Base-by-base conservation (phyloP, 2,797 vertebrate species). In the Anguilla marmorata region DNA sequence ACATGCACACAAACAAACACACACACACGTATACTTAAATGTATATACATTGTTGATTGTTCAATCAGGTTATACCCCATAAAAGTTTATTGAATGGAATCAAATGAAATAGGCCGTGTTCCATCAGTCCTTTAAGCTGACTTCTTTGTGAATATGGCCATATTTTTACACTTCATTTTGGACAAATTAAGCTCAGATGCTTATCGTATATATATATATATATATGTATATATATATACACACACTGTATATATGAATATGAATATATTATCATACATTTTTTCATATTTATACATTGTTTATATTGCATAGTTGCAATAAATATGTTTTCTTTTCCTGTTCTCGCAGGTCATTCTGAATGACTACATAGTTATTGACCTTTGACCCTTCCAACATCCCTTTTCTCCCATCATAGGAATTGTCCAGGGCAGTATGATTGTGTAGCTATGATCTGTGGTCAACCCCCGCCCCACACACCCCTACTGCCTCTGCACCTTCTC, bases 291-390 rank as follows among this genome's bases (percentile, higher is more conserved):
- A 95, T 95, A 95, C 95, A 95, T 95, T 94, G 94, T 95, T 93
- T 87, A 83, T 87, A 91, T 89, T 92, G 93, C 92, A 93, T 92
- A 92, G 92, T 87, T 89, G 92, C 93, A 90, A 90, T 95, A 95
- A 96, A 96, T 96, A 94, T 94, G 86, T 94, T 95, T 96, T 96
- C 96, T 96, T 94, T 88, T 94, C 93, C 94, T 94, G 90, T 94
- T 93, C 93, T 92, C 91, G 92, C 91, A 92, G 93, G 95, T 94
- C 95, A 90, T 48, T 72, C 52, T 24, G 87, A 85, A 45, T 52
- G 82, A 88, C 84, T 56, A 88, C 94, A 94, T 92, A 91, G 95
- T 92, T 95, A 92, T 93, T 94, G 94, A 95, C 92, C 91, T 92
- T 91, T 87, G 85, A 93, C 94, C 93, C 92, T 66, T 24, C 69